Percentiles rank a stretch among this genome's conserved stretches.
Conservation (phyloP, 2,797 vertebrate species). For the Diplodus sargus region DNA sequence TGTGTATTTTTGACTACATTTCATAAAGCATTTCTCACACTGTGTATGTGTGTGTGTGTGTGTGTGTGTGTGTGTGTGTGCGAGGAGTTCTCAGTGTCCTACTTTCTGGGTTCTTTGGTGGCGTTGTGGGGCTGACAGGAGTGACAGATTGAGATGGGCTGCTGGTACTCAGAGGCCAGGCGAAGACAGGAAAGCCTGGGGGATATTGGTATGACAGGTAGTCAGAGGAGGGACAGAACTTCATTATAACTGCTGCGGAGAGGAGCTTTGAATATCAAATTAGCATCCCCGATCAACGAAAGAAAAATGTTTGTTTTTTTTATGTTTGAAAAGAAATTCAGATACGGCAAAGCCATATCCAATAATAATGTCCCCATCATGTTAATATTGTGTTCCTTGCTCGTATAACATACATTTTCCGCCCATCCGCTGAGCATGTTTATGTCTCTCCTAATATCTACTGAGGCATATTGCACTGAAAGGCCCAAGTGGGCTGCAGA, state of each 20-base stretch:
- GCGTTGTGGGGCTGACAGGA: constrained; percentile 73
- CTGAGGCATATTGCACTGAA: constrained; percentile 63
- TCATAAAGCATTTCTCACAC: constrained; percentile 36
- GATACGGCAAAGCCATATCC: not conserved
- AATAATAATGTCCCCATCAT: not conserved
- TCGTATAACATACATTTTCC: constrained; percentile 46
- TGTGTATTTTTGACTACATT: constrained; percentile 59
- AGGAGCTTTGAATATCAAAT: constrained; percentile 64
- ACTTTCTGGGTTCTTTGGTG: constrained; percentile 79
- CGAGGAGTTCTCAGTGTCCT: constrained; percentile 70
- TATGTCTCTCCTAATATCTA: constrained; percentile 64
- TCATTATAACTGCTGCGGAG: constrained; percentile 60
- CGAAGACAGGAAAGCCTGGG: constrained; percentile 76
- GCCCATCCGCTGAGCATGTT: constrained; percentile 59
- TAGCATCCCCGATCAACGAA: constrained; percentile 36
- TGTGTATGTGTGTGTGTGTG: not conserved
- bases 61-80: constrained; percentile 35
- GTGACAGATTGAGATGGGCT: constrained; percentile 82
- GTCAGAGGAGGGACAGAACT: constrained; percentile 73
- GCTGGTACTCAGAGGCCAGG: constrained; percentile 74
- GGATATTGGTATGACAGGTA: constrained; percentile 78
- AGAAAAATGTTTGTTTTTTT: constrained; percentile 25
- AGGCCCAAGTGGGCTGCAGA: constrained; percentile 72
- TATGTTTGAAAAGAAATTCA: constrained; percentile 5
- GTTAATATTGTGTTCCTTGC: constrained; percentile 3